These are phyloP conservation scores for Aethina tumida DNA, from an alignment of 1,140 invertebrate species.

Conservation along the genomic window DNA sequence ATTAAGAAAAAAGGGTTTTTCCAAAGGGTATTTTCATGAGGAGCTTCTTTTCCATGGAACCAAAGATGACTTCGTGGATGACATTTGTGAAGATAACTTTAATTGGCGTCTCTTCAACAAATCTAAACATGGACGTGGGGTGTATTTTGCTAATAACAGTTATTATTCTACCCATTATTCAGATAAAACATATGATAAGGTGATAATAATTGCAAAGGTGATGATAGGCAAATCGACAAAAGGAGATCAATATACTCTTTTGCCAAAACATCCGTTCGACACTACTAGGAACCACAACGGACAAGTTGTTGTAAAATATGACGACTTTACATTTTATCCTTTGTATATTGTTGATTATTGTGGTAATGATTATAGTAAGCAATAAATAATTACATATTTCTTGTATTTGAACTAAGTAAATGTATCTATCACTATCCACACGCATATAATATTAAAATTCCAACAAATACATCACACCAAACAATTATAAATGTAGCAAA, in stretches of 20 bases:
- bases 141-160: conserved; percentile 1
- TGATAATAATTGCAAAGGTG: conserved; percentile 6
- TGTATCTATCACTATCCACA: too few species aligned
- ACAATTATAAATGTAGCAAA: too few species aligned
- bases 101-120: conserved; percentile 1
- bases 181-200: neutral
- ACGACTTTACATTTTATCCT: conserved; percentile 18
- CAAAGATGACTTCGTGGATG: conserved; percentile 2
- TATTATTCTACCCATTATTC: conserved; percentile 2
- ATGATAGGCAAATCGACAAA: neutral
- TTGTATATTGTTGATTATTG: conserved; percentile 13
- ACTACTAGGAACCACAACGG: conserved; percentile 12
- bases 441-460: too few species aligned
- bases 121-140: conserved; percentile 4
- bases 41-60: conserved; percentile 5
- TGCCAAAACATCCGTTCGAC: conserved; percentile 10
- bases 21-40: too few species aligned
- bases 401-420: too few species aligned
- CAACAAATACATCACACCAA: too few species aligned
- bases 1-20: too few species aligned
- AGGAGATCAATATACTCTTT: neutral
- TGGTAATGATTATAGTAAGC: too few species aligned
- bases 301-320: conserved; percentile 18
- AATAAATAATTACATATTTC: too few species aligned
- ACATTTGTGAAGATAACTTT: conserved; percentile 5